Percentiles rank a stretch among this genome's conserved stretches.
phyloP scores from a whole-genome alignment of 1,140 invertebrate species.

The Planococcus citri region DNA sequence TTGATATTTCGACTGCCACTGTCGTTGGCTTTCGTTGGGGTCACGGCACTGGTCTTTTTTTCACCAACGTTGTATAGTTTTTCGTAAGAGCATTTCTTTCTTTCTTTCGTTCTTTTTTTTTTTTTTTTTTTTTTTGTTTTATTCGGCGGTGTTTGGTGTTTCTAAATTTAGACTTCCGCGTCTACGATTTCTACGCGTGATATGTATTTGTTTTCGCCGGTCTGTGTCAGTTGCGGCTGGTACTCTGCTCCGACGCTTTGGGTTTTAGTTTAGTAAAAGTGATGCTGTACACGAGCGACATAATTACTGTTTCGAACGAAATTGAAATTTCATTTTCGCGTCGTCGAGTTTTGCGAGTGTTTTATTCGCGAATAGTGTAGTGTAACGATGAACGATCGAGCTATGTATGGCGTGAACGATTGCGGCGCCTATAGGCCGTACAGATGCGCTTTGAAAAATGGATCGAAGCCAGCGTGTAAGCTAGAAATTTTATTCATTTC shows the following conservation, averaged over 20 bases:
- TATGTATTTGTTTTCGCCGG: not conserved
- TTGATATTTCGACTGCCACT: too few relatives aligned
- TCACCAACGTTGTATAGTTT: too few relatives aligned
- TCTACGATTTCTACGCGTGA: conserved; percentile 11
- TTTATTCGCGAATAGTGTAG: not conserved
- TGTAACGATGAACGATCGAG: conserved; percentile 47
- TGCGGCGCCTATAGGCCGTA: conserved; percentile 65
- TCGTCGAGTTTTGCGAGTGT: too few relatives aligned
- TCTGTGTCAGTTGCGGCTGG: too few relatives aligned
- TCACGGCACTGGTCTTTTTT: too few relatives aligned
- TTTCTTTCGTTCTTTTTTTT: too few relatives aligned
- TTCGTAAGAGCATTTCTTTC: too few relatives aligned
- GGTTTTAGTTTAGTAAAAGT: too few relatives aligned
- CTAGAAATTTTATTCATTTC: not conserved
- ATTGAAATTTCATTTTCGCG: too few relatives aligned
- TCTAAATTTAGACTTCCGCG: conserved; percentile 18
- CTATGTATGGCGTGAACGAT: conserved; percentile 69
- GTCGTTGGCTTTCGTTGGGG: too few relatives aligned
- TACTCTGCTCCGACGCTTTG: too few relatives aligned
- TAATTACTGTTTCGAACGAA: too few relatives aligned
- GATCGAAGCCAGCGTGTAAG: conserved; percentile 71
- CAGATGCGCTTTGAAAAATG: conserved; percentile 62
- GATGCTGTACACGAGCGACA: not conserved
- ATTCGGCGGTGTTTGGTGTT: not conserved
- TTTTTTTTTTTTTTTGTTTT: conserved; percentile 1